Base-by-base conservation (phyloP, 1,140 invertebrate species). In the Magallana angulata region DNA sequence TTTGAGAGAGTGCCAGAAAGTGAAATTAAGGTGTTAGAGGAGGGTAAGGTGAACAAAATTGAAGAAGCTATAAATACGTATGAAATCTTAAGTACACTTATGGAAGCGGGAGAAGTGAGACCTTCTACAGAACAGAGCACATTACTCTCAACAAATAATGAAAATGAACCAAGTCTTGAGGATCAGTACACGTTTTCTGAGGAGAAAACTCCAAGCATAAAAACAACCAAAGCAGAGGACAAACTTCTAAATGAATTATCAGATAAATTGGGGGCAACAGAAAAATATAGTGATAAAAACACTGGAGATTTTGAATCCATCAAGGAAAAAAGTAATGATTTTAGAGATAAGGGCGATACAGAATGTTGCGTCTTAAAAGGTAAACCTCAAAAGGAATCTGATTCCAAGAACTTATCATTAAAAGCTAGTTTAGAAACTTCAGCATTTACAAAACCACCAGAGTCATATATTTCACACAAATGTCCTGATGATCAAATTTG, bases 121-220 rank as follows among this genome's bases (percentile, higher is more conserved):
- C 36, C 36, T 76, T 76, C 68, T 76, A 36, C 30, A 76, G 68
- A 76, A 12, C 68, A 76, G 30, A 76, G 68, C 36, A 30, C 36
- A 30, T 76, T 30, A 71, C 64, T 30, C 24, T 12, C 60, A 62
- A 12, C 60, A 62, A 62, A 12, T 62, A 11, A 30, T 36, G 68
- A 1, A 30, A 36, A 76, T 76, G 24, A 76, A 76, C 12, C 24
- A 76, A 30, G 4, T 76, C 11, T 2, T 76, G 68, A 30, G 30
- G 18, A 76, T 24, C 68, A 76, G 11, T 76, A 30, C 36, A 11
- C 24, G 30, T 1, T 30, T 12, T 76, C 68, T 76, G 18, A 12
- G 5, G 36, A 18, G 24, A 30, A 76, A 36, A 30, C 18, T 76
- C 7, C 24, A 76, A 76, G 68, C 12, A 30, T 30, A 7, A 76